A percentile compares a stretch with the other conserved stretches of the same genome.
phyloP scores from a whole-genome alignment of 2,113 vertebrate genomes.

The Solea senegalensis region DNA sequence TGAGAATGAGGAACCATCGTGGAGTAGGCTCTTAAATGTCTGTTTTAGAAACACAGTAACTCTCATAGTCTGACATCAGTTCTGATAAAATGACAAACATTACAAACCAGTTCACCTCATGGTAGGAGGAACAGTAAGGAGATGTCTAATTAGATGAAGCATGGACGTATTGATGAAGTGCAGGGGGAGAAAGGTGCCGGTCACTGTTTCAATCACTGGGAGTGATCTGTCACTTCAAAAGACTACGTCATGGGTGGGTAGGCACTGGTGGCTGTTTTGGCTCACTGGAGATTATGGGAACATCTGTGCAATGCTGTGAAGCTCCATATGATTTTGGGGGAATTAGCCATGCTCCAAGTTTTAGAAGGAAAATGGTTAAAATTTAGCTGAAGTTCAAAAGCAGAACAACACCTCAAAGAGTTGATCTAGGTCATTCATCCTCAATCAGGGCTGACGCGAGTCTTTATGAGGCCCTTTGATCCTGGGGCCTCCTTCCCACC shows the following conservation, averaged over 20 bases:
- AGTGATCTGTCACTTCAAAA: conserved; percentile 51
- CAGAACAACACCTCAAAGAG: not conserved
- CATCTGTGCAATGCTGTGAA: not conserved
- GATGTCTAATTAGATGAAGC: conserved; percentile 44
- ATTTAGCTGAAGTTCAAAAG: not conserved
- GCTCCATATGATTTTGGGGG: not conserved
- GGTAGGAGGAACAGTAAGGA: not conserved
- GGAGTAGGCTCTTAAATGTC: conserved; percentile 21
- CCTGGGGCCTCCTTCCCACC: too few species aligned
- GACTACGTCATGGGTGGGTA: conserved; percentile 1
- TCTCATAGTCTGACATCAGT: conserved; percentile 30
- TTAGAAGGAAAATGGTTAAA: not conserved
- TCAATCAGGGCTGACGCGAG: too few species aligned
- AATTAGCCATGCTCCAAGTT: not conserved
- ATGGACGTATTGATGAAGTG: conserved; percentile 26
- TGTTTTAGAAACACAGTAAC: conserved; percentile 11
- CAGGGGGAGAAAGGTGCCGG: not conserved
- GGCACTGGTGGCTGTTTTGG: conserved; percentile 8
- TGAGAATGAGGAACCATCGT: conserved; percentile 2
- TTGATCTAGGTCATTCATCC: not conserved
- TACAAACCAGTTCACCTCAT: not conserved
- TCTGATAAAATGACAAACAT: conserved; percentile 34
- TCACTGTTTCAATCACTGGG: conserved; percentile 24
- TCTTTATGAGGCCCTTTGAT: too few species aligned
- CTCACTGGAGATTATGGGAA: not conserved